Base-by-base conservation (phyloP, 1,140 invertebrate species). In the Aphis gossypii region DNA sequence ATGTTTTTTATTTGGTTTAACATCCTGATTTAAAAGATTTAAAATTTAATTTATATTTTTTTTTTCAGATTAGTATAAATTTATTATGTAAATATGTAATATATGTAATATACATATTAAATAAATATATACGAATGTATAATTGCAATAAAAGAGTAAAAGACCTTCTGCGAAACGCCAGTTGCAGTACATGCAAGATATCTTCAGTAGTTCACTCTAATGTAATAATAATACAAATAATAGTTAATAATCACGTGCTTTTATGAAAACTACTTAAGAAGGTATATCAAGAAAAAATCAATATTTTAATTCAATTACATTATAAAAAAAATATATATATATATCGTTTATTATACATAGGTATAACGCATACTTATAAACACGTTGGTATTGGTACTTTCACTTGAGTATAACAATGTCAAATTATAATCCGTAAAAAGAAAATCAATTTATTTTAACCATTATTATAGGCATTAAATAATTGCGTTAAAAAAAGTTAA, bases 301-400 rank as follows among this genome's bases (percentile, higher is more conserved):
- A 76, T 76, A 76, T 35, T 76, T 76, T 76, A 76, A 76, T 76
- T n/a, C 30, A n/a, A n/a, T 76, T n/a, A n/a, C n/a, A n/a, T 51
- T 18, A 51, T 35, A n/a, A 18, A 35, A 68, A 68, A 76, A n/a
- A 76, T 6, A 35, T n/a, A 68, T n/a, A n/a, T n/a, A 35, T 76
- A 0, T 14, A 76, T n/a, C 60, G 60, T 76, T 8, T n/a, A n/a
- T 76, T 76, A 76, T n/a, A 68, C 3, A 1, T 14, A 25, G 0
- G 14, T 51, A 51, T 51, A 5, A 76, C 14, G 3, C 9, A n/a
- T 54, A 54, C 48, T 11, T 46, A 11, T 46, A 54, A 54, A 1
- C 20, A 54, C 20, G 23, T 7, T 7, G 4, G n/a, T 18, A n/a
- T 68, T 11, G 11, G 5, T 68, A n/a, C 30, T 76, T 76, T 76